Evolutionary conservation across 2,797 vertebrate genomes (phyloP).

Genomic region (Zenarchopterus dispar): DNA sequence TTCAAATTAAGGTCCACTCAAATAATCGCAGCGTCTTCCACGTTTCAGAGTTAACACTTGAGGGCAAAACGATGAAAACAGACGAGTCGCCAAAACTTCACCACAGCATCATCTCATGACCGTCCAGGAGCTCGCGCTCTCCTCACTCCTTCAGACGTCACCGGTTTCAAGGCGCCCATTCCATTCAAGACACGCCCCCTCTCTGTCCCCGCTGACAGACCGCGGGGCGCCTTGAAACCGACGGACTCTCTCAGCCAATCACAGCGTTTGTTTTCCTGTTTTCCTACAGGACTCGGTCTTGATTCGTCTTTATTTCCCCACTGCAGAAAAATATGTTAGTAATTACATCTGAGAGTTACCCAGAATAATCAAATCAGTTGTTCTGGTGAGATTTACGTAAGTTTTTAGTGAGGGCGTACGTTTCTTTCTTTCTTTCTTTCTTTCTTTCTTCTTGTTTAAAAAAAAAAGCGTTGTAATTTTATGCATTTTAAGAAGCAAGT

Average conservation of each 20-base stretch:
- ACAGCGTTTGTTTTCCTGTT: slow-evolving; percentile 86
- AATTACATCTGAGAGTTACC: slow-evolving; percentile 48
- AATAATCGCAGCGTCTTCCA: neutral
- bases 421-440: neutral
- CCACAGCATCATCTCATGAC: slow-evolving; percentile 49
- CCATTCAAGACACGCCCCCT: slow-evolving; percentile 85
- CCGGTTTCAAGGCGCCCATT: slow-evolving; percentile 82
- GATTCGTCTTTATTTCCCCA: slow-evolving; percentile 77
- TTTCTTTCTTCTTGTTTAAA: no score
- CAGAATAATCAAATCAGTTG: slow-evolving; percentile 22
- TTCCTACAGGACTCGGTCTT: slow-evolving; percentile 73
- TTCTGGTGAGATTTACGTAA: slow-evolving; percentile 8
- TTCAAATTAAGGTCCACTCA: neutral
- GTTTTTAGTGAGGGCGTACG: neutral
- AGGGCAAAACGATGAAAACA: neutral
- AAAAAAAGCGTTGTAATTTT: neutral
- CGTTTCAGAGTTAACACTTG: neutral
- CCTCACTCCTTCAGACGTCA: slow-evolving; percentile 73
- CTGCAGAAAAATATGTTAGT: slow-evolving; percentile 60
- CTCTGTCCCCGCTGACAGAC: slow-evolving; percentile 18
- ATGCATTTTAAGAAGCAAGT: neutral
- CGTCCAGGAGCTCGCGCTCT: slow-evolving; percentile 68
- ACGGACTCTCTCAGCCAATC: slow-evolving; percentile 81
- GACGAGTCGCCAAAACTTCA: slow-evolving; percentile 36
- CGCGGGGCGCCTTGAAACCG: slow-evolving; percentile 71